These are phyloP conservation scores for Trinectes maculatus DNA, from an alignment of 2,113 vertebrate species.

Conservation along the genomic window DNA sequence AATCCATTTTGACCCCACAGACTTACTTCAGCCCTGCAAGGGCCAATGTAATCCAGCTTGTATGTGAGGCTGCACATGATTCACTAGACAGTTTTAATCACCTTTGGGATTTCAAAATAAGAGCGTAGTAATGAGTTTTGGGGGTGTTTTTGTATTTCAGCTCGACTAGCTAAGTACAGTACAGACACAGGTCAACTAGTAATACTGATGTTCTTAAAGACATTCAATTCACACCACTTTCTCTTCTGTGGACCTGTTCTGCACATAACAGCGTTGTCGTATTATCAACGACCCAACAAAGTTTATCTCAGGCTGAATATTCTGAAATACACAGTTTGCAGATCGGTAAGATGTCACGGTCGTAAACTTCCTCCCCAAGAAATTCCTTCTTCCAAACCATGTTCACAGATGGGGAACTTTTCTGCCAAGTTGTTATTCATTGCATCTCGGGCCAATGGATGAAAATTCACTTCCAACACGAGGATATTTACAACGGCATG, in stretches of 20 bases:
- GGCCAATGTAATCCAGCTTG: slow-evolving; percentile 51
- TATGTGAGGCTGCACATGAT: slow-evolving; percentile 20
- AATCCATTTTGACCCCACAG: slow-evolving; percentile 68
- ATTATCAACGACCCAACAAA: not conserved
- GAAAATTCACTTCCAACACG: slow-evolving; percentile 74
- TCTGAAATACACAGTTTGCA: slow-evolving; percentile 36
- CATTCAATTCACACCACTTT: not conserved
- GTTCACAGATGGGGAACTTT: slow-evolving; percentile 66
- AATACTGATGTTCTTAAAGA: not conserved
- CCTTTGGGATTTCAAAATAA: too few relatives aligned
- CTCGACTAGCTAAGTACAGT: not conserved
- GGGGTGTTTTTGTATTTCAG: not conserved
- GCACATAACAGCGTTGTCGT: slow-evolving; percentile 18
- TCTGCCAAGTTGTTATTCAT: slow-evolving; percentile 75
- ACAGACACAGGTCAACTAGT: not conserved
- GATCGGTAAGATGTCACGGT: slow-evolving; percentile 38
- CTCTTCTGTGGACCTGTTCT: too few relatives aligned
- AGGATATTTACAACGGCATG: slow-evolving; percentile 73
- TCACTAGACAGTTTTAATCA: slow-evolving; percentile 24
- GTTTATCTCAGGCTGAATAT: slow-evolving; percentile 25
- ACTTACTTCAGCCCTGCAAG: slow-evolving; percentile 45
- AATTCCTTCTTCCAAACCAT: slow-evolving; percentile 48
- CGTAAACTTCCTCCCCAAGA: slow-evolving; percentile 59
- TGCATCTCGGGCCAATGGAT: slow-evolving; percentile 61
- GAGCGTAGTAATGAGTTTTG: too few relatives aligned